Base-by-base conservation (phyloP, 2,113 vertebrate genomes). In the Formicarius rufipectus region DNA sequence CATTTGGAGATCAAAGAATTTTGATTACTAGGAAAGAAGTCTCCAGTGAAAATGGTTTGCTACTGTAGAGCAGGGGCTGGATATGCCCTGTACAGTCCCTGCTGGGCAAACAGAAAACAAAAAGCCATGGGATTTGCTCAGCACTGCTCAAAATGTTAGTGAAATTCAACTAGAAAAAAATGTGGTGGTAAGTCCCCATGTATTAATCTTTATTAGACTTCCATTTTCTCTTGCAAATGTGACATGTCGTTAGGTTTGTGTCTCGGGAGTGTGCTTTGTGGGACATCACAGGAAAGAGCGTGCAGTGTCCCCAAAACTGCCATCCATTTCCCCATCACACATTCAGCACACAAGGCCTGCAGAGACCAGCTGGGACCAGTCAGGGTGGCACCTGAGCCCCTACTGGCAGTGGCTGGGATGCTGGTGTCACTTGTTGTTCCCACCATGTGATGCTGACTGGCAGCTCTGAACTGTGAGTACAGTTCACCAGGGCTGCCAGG, bases 401-500 rank as follows among this genome's bases (percentile, higher is more conserved):
- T 3, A 16, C 44, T 3, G 0, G 53, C 23, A 72, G 47, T 25
- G 6, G 49, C 60, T 55, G 63, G 45, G 60, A 60, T 11, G 0
- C 35, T 12, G 58, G 55, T 67, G 60, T 40, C 69, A 5, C 15
- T 23, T 49, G 71, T 39, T 3, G 0, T 40, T 78, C 12, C 1
- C 28, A 7, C 30, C 1, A 0, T 2, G 12, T 25, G 24, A 27
- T 6, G 9, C 63, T 24, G 4, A 25, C 42, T 39, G 18, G 59
- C 58, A 44, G 58, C 68, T 80, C 63, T 25, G 45, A 40, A 22
- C 0, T 0, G 4, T 0, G 3, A 44, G 8, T 21, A n/a, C 62
- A 17, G 5, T 3, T 66, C 39, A 31, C 60, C 9, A 12, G 66
- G 28, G 14, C 0, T 63, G 55, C 55, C 45, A 59, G 78, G 42